Evolutionary conservation across 2,888 invertebrate species (phyloP).

Genomic region (Acleris laterana): DNA sequence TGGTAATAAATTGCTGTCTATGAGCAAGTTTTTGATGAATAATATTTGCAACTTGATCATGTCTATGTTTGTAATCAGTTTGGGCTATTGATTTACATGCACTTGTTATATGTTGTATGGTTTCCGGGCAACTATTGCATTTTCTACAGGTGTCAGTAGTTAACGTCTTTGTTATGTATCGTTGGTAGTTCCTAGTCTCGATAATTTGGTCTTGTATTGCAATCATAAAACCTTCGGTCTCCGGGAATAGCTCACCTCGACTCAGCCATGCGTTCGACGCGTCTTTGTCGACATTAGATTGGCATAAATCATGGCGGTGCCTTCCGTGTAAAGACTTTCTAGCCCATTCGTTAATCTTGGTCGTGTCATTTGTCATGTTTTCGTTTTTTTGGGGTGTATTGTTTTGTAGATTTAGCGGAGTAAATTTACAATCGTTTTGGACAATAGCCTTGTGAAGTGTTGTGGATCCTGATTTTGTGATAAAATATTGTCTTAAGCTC

Average conservation of each 20-base stretch:
- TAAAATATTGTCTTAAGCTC: slow-evolving; percentile 37
- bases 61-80: slow-evolving; percentile 39
- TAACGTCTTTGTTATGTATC: background rate
- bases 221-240: background rate
- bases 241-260: slow-evolving; percentile 6
- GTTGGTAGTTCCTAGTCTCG: background rate
- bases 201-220: background rate
- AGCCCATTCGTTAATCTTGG: slow-evolving; percentile 13
- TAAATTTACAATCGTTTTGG: slow-evolving; percentile 21
- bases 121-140: slow-evolving; percentile 37
- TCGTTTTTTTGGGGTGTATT: slow-evolving; percentile 10
- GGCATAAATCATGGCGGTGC: too few relatives aligned
- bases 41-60: slow-evolving; percentile 30
- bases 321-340: background rate
- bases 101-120: slow-evolving; percentile 42
- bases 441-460: slow-evolving; percentile 20
- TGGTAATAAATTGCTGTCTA: background rate
- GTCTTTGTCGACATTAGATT: too few relatives aligned
- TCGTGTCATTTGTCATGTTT: background rate
- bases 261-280: slow-evolving; percentile 6
- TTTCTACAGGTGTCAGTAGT: slow-evolving; percentile 31
- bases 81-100: slow-evolving; percentile 36
- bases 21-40: background rate
- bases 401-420: slow-evolving; percentile 19
- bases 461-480: slow-evolving; percentile 16